phyloP scores from a whole-genome alignment of 1,140 invertebrate species.

The Anastatus disparis region DNA sequence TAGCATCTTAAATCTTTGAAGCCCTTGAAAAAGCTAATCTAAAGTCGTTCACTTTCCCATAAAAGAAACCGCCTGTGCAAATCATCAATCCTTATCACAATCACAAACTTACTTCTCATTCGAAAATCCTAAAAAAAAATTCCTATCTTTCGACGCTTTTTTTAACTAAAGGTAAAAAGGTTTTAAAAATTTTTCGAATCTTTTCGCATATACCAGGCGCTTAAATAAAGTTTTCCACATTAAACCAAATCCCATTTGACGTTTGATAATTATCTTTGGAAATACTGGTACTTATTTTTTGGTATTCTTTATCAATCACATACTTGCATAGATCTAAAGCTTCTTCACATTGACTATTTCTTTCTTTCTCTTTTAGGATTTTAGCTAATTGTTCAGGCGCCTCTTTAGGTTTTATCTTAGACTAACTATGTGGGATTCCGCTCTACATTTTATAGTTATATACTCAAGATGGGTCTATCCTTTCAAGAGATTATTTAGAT shows the following conservation, averaged over 20 bases:
- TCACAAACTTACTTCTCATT: no score
- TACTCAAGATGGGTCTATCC: neutral
- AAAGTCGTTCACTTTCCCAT: constrained; percentile 26
- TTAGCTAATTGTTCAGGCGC: constrained; percentile 53
- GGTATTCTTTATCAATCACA: constrained; percentile 49
- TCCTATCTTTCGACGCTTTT: no score
- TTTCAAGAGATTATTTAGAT: no score
- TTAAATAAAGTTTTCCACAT: constrained; percentile 56
- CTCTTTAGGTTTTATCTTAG: constrained; percentile 46
- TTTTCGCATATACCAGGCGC: no score
- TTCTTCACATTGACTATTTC: no score
- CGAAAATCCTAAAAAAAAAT: no score
- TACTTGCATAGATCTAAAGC: constrained; percentile 41
- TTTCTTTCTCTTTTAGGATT: no score
- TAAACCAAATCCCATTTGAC: constrained; percentile 58
- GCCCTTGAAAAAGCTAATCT: constrained; percentile 14
- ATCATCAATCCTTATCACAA: constrained; percentile 6
- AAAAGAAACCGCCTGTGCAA: neutral
- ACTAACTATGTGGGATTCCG: constrained; percentile 25
- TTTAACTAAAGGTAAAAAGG: neutral
- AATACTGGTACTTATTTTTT: no score
- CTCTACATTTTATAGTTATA: no score
- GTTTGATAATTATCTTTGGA: constrained; percentile 58
- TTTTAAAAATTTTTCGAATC: no score
- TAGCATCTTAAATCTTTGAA: no score